Conservation (phyloP, 2,888 invertebrate species). For the Vesta saturnalis region DNA sequence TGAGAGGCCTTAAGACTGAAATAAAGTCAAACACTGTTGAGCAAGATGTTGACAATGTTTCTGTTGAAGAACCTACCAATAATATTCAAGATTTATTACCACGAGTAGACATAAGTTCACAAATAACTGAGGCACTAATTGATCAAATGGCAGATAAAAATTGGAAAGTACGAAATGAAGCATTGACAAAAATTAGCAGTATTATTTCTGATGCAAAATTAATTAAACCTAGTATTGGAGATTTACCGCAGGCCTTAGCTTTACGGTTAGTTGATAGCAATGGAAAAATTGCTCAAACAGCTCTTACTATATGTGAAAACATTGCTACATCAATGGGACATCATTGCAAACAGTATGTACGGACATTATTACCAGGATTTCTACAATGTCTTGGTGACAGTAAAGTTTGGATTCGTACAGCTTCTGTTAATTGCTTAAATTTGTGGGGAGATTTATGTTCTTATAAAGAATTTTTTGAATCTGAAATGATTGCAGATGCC, state of each 20-base stretch:
- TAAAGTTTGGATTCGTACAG: slow-evolving; percentile 82
- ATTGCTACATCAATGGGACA: slow-evolving; percentile 86
- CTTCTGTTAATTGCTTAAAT: slow-evolving; percentile 85
- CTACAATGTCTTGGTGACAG: slow-evolving; percentile 69
- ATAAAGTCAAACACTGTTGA: slow-evolving; percentile 44
- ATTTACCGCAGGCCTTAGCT: slow-evolving; percentile 82
- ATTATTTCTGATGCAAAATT: slow-evolving; percentile 81
- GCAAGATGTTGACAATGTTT: slow-evolving; percentile 48
- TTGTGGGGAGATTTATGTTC: slow-evolving; percentile 87
- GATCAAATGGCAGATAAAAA: slow-evolving; percentile 88
- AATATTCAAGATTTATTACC: slow-evolving; percentile 78
- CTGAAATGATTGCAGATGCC: slow-evolving; percentile 89
- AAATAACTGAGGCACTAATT: slow-evolving; percentile 83
- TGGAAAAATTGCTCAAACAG: slow-evolving; percentile 87
- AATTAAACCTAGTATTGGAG: slow-evolving; percentile 85
- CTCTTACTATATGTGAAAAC: slow-evolving; percentile 84
- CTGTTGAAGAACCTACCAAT: slow-evolving; percentile 62
- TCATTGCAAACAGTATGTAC: slow-evolving; percentile 80
- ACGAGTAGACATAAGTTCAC: slow-evolving; percentile 81
- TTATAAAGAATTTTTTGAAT: slow-evolving; percentile 83
- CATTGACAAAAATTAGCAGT: slow-evolving; percentile 74
- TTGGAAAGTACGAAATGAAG: slow-evolving; percentile 91
- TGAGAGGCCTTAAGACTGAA: slow-evolving; percentile 64
- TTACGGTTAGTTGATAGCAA: slow-evolving; percentile 88
- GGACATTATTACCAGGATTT: slow-evolving; percentile 85